A percentile compares a stretch with the other conserved stretches of the same genome.
Conservation (phyloP, 2,113 vertebrate species). For the Microcebus lehilahytsara region DNA sequence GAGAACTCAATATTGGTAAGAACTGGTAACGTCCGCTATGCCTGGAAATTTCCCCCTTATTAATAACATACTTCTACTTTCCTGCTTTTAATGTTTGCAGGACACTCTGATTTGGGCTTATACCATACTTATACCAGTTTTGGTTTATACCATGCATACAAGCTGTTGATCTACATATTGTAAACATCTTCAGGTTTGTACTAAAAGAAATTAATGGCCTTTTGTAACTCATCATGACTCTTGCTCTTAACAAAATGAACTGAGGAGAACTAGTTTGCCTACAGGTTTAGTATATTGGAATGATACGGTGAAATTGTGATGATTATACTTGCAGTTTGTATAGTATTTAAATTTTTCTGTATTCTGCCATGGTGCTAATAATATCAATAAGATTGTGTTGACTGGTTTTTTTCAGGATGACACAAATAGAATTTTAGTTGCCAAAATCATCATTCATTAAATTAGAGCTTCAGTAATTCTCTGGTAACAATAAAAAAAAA, state of each 20-base stretch:
- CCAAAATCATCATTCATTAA: conserved; percentile 25
- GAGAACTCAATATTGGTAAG: background rate
- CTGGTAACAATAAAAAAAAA: background rate
- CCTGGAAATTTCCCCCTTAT: background rate
- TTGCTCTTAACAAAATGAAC: background rate
- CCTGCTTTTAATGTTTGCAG: background rate
- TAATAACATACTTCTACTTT: background rate
- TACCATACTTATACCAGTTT: background rate
- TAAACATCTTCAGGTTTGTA: background rate
- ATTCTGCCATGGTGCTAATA: background rate
- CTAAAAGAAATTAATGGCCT: background rate
- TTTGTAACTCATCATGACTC: background rate
- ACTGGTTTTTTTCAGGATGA: background rate
- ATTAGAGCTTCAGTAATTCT: background rate
- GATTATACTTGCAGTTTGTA: background rate
- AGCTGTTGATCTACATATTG: background rate
- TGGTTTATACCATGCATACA: background rate
- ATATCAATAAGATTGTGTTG: background rate
- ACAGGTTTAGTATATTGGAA: background rate
- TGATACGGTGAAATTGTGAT: background rate
- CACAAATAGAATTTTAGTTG: conserved; percentile 26
- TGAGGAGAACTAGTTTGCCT: background rate
- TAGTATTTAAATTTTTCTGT: background rate
- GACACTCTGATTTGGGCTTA: background rate
- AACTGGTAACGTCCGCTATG: background rate